Base-by-base conservation (phyloP, 2,113 vertebrate species). In the Trinectes maculatus region DNA sequence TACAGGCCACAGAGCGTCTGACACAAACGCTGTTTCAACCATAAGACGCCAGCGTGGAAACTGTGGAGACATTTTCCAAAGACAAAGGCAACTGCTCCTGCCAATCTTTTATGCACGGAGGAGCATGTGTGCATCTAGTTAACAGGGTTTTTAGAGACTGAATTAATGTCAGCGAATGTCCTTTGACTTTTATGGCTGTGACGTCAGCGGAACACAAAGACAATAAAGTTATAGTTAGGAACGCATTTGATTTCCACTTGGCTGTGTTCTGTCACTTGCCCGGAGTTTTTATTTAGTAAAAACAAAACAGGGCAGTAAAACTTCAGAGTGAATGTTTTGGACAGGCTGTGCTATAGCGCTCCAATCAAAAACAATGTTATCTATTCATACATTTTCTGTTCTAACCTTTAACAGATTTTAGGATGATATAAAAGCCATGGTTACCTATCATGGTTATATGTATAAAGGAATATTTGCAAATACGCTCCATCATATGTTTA, bases 71-170 rank as follows among this genome's bases (percentile, higher is more conserved):
- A 68, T 71, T 80, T 88, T 73, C 61, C 57, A 22, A 57, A 80
- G 71, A 81, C 67, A 85, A 79, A 83, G 69, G 57, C 18, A 36
- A 65, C 24, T 74, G 79, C 79, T 73, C 42, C 48, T 71, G 64
- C 75, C 78, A 70, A 40, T 55, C 51, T 60, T 33, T 72, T 64
- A 82, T 29, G 21, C 26, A 56, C 18, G 51, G 34, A 62, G 7
- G 54, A 68, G 61, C 49, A 43, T 18, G 62, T 59, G 56, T 69
- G 71, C 56, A 21, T 63, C 53, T 34, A 42, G 55, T 75, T 53
- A 77, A 40, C 29, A 0, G 51, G 25, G 5, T 7, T 53, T 54
- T 46, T 6, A 48, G 31, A 77, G 39, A 72, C 37, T 29, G 62
- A 71, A 28, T 59, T 72, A 65, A 81, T 77, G 79, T 64, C 65